Evolutionary conservation across 1,140 invertebrate genomes (phyloP), one percentile per base, ranked within the genome.

Genomic region (Eurosta solidaginis): DNA sequence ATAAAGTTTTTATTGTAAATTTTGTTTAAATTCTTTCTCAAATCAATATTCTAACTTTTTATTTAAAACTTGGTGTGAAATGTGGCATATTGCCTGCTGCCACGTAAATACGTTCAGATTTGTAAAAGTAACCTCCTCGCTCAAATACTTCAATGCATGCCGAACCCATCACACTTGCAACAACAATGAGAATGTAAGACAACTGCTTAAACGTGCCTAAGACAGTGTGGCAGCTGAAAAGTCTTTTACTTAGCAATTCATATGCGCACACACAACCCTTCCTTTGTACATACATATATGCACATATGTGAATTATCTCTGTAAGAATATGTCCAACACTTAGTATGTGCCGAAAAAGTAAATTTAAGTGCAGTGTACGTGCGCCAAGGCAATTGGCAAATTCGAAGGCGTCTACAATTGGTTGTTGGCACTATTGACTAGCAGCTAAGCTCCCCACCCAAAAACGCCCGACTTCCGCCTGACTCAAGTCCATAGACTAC

Each of bases 291-390:
- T 12, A 2, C 1, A 40, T 40, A 27, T 40, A 2, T 42, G 59
- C 27, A 29, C 1, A 17, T 1, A 42, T 40, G 59, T 40, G n/a
- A 22, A 33, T 0, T 7, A 22, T 10, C 4, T 10, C 1, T 33
- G 36, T 33, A 63, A 17, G 29, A 33, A 33, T 68, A 17, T 68
- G 59, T 40, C 33, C 33, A 36, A 68, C 33, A 68, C 59, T 68
- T 68, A 68, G 59, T 68, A 40, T 68, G 33, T 68, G 59, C 33
- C 59, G 59, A 68, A 47, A 74, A 50, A 78, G 84, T 81, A 83
- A 85, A 85, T 85, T 85, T 85, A 85, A 85, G 84, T 85, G 84
- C 83, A 85, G 84, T 83, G 84, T 85, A 85, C 84, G 84, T 85
- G 84, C 84, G 84, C 84, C 84, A 85, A 85, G 83, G 84, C 84